Evolutionary conservation across 2,113 vertebrate species (phyloP).

Genomic region (Zosterops lateralis): DNA sequence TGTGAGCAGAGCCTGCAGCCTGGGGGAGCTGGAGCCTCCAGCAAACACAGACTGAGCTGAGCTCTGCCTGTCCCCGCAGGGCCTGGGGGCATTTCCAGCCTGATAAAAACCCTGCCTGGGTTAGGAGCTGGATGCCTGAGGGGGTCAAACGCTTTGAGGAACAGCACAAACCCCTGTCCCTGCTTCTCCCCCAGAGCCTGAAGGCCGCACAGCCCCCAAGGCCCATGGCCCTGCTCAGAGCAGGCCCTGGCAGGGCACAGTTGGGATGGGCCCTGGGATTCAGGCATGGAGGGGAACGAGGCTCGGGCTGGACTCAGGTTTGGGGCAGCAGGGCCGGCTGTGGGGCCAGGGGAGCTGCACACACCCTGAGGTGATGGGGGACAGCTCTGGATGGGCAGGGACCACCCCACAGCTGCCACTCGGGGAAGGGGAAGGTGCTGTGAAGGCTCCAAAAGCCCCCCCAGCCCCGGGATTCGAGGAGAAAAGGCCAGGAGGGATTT

Average conservation of each 20-base stretch:
- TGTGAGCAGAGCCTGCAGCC: background rate
- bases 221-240: no score
- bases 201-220: rapidly evolving
- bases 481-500: background rate
- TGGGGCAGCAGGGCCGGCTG: background rate
- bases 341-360: background rate
- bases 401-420: background rate
- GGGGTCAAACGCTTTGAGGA: rapidly evolving
- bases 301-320: background rate
- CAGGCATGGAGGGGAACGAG: background rate
- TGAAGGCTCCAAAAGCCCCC: background rate
- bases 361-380: rapidly evolving
- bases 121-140: background rate
- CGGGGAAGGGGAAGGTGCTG: background rate
- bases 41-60: background rate
- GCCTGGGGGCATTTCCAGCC: background rate
- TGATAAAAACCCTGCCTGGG: background rate
- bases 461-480: background rate
- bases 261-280: background rate
- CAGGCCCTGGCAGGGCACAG: background rate
- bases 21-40: background rate
- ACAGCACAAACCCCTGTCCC: background rate
- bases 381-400: background rate
- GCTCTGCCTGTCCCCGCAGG: background rate
- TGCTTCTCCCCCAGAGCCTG: background rate